Conservation (phyloP, 2,797 vertebrate species). For the Sciurus vulgaris region DNA sequence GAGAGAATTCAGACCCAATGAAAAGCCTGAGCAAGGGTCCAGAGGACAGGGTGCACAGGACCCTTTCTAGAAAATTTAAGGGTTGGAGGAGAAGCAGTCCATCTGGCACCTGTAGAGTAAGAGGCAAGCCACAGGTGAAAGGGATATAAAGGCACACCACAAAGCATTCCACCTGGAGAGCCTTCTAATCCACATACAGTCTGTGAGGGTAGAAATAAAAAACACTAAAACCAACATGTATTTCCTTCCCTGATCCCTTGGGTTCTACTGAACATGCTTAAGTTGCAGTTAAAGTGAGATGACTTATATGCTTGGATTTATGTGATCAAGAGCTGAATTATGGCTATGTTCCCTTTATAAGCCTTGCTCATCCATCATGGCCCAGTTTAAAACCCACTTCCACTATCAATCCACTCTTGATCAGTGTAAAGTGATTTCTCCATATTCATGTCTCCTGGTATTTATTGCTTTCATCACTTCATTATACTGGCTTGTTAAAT, state of each 20-base stretch:
- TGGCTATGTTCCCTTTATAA: not conserved
- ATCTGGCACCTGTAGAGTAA: not conserved
- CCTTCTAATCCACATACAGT: not conserved
- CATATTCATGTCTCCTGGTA: not conserved
- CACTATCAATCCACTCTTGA: not conserved
- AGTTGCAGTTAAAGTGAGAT: not conserved
- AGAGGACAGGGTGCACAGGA: not conserved
- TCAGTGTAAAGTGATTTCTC: not conserved
- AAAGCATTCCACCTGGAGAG: not conserved
- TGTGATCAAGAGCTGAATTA: not conserved
- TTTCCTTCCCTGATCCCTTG: not conserved
- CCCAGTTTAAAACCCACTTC: not conserved
- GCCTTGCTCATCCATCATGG: not conserved
- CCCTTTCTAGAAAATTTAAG: rapidly evolving
- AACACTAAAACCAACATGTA: rapidly evolving
- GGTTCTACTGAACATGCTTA: not conserved
- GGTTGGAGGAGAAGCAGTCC: rapidly evolving
- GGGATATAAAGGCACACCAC: not conserved
- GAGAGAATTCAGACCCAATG: too few species aligned
- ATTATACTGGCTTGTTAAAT: not conserved
- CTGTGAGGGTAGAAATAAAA: not conserved
- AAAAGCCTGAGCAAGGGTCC: rapidly evolving
- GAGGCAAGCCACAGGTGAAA: not conserved
- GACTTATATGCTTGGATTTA: not conserved
- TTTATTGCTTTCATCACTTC: constrained; percentile 12